Base-by-base conservation (phyloP, 1,140 invertebrate genomes). In the Oreohelix idahoensis region DNA sequence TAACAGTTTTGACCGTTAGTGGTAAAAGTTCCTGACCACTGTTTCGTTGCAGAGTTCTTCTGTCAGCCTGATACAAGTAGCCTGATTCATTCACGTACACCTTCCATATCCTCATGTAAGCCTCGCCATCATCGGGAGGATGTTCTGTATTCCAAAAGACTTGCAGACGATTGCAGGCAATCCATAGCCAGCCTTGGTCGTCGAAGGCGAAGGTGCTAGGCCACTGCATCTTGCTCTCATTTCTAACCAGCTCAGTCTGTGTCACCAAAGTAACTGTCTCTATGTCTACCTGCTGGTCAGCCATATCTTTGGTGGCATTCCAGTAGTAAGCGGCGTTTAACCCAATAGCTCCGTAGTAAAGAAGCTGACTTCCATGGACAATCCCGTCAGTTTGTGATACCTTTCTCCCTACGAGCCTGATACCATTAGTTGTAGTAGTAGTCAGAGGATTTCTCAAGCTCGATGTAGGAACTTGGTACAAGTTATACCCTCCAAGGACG, bases 381-480 rank as follows among this genome's bases (percentile, higher is more conserved):
- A 73, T 73, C 2, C 71, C 71, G 23, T 45, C 71, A 5, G 71
- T 42, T 45, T 73, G 71, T 4, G 71, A 42, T 0, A 73, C 39
- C 38, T 45, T 73, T 42, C 71, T 73, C 38, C 71, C 71, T n/a
- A 73, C 36, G 4, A 23, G 11, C 23, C 71, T 11, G 35, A 73
- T 73, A 5, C 71, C 71, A 11, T 36, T 73, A 26, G 26, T 58
- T 39, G 2, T 11, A 26, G 36, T 5, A 39, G 36, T 0, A 13
- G 17, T 26, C 2, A n/a, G n/a, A n/a, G 38, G 36, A 42, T 45
- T 73, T 39, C 71, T 11, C 13, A 73, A 36, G 13, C 36, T 73
- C 39, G 36, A 39, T 39, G 71, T 73, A 11, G 71, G 71, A 45
- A 87, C 45, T 73, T 84, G 79, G 74, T 81, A 85, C 35, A 85